These are phyloP conservation scores for Antennarius maculatus DNA, from an alignment of 2,797 vertebrate genomes.

Conservation along the genomic window DNA sequence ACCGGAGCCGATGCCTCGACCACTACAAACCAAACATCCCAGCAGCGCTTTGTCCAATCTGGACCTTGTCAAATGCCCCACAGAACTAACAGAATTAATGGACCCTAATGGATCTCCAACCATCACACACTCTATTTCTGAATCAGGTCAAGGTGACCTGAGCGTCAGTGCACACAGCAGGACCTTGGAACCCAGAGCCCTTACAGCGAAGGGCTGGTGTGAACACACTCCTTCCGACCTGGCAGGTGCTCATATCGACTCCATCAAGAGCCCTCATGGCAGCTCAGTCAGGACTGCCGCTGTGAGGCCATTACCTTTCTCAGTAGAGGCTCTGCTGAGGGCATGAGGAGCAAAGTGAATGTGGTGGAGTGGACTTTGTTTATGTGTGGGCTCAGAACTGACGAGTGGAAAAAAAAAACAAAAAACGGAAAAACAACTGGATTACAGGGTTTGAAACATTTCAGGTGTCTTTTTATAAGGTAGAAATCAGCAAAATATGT, in stretches of 20 bases:
- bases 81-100: constrained; percentile 38
- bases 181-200: constrained; percentile 53
- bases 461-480: constrained; percentile 2
- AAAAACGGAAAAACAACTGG: constrained; percentile 20
- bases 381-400: constrained; percentile 19
- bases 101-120: constrained; percentile 25
- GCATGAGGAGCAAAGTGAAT: constrained; percentile 62
- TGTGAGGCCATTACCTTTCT: constrained; percentile 77
- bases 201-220: constrained; percentile 52
- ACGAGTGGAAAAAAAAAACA: no score
- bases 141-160: constrained; percentile 43
- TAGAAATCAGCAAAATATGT: constrained; percentile 2
- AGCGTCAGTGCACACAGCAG: constrained; percentile 53
- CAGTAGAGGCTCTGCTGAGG: constrained; percentile 81
- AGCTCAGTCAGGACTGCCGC: constrained; percentile 64
- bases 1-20: constrained; percentile 33
- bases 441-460: constrained; percentile 21
- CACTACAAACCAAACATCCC: constrained; percentile 42
- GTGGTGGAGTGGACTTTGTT: constrained; percentile 47
- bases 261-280: constrained; percentile 59
- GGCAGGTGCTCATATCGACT: constrained; percentile 45
- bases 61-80: constrained; percentile 42
- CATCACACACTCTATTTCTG: constrained; percentile 35
- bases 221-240: constrained; percentile 37
- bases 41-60: constrained; percentile 7